phyloP scores from a whole-genome alignment of 2,113 vertebrate genomes.

The Carassius carassius region DNA sequence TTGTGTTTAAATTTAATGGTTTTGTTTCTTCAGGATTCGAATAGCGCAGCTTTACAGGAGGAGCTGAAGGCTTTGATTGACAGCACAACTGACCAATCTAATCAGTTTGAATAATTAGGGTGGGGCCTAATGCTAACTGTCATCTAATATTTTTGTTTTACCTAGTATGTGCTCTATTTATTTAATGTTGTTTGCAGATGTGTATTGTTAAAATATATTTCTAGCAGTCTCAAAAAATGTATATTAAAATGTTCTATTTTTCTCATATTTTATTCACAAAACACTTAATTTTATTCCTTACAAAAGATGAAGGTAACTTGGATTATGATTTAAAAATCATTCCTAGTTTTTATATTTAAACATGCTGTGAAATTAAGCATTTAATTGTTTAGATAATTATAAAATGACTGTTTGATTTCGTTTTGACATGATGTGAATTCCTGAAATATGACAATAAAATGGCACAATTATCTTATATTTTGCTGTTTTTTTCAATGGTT shows the following conservation, averaged over 20 bases:
- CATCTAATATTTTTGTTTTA: background rate
- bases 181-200: background rate
- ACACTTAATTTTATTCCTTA: background rate
- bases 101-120: background rate
- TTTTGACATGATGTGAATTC: conserved; percentile 7
- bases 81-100: conserved; percentile 26
- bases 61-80: conserved; percentile 61
- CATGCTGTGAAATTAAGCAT: background rate
- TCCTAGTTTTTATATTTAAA: conserved; percentile 17
- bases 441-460: conserved; percentile 16
- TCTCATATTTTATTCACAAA: background rate
- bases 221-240: background rate
- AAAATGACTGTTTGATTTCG: background rate
- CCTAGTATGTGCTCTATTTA: background rate
- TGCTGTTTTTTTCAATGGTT: background rate
- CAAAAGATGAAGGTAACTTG: background rate
- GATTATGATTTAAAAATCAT: background rate
- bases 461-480: background rate
- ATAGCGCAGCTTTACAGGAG: conserved; percentile 55
- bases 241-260: background rate
- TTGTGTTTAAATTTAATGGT: background rate
- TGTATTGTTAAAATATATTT: background rate
- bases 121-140: background rate
- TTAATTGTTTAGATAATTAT: background rate
- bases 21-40: conserved; percentile 39